Evolutionary conservation across 2,113 vertebrate genomes (phyloP), one percentile per base, ranked within the genome.

Genomic region (Sphaerodactylus townsendi): DNA sequence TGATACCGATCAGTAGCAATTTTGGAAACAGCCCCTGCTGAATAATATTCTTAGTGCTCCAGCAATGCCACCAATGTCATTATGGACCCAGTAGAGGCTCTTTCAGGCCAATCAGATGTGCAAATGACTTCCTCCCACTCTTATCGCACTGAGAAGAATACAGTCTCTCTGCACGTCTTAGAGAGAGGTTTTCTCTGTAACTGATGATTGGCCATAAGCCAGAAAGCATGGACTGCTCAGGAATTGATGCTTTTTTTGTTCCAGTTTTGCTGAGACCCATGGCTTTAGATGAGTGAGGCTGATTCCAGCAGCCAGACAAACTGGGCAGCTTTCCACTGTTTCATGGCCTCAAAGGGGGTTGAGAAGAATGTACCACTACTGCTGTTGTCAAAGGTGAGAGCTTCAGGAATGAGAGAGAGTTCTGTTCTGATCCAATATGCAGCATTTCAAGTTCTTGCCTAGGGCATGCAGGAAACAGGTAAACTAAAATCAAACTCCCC

Each of bases 131-230:
- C 84, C 87, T 85, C 68, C 68, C 59, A 89, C 83, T 70, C 62
- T n/a, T 69, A 90, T 78, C 11, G 0, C 48, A 77, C 72, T 0
- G 5, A 74, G 73, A 23, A 33, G 37, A 5, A 0, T 14, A 85
- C 35, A 30, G 72, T 72, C 90, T 81, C 85, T 1, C 90, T 91
- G 76, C 68, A 1, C 0, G 17, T 82, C 88, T 59, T 0, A 0
- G 85, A 91, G 87, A 79, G 85, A 89, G 80, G 70, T 74, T 87
- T 90, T 86, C 50, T 53, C 91, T 91, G 89, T 91, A 89, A 95
- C 91, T 88, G 93, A 90, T 90, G 88, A 48, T 90, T 95, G 94
- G 94, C 91, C 78, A 73, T 48, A 1, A 1, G 93, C 93, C 94
- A 93, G n/a, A 46, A 15, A 74, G 11, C 66, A 37, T 84, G 0